Base-by-base conservation (phyloP, 2,888 invertebrate genomes). In the Mythimna vitellina region DNA sequence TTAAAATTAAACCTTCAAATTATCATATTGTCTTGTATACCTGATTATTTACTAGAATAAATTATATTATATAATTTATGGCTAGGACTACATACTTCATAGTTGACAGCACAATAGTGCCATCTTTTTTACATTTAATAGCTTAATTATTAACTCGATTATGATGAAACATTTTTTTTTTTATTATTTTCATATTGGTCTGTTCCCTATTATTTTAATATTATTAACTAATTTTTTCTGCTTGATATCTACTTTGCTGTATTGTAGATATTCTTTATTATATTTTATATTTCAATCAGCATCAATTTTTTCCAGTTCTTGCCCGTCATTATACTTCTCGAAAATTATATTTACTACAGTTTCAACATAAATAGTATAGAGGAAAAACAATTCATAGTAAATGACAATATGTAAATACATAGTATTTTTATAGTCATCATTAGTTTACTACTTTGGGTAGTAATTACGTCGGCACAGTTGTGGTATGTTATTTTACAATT, bases 401-500 rank as follows among this genome's bases (percentile, higher is more conserved):
- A 57, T 46, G 7, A 56, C 25, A 62, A 62, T 57, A 32, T 65
- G 60, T 76, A 54, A 46, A 42, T 14, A 38, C 22, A 14, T 20
- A 14, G n/a, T 74, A 35, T 67, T 38, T 63, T 29, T 25, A 53
- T 9, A 58, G 38, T n/a, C 17, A 70, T 76, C 58, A 54, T 60
- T 70, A 35, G 1, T 61, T 70, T 20, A 65, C 25, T 46, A 35
- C 17, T 3, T 35, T 7, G 4, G 12, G 12, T 42, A 2, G 20
- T 77, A 53, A 56, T 65, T 57, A 56, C 38, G 60, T 1, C 4
- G 14, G 8, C 12, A 53, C 17, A n/a, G 54, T 49, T 38, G 29
- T 22, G n/a, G 17, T 20, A 38, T 67, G 12, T 60, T 61, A 54
- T 74, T 61, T 49, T 61, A 42, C 60, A 75, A 57, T 76, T 20